phyloP scores from a whole-genome alignment of 2,888 invertebrate species.

The Liopterus haemorrhoidalis region DNA sequence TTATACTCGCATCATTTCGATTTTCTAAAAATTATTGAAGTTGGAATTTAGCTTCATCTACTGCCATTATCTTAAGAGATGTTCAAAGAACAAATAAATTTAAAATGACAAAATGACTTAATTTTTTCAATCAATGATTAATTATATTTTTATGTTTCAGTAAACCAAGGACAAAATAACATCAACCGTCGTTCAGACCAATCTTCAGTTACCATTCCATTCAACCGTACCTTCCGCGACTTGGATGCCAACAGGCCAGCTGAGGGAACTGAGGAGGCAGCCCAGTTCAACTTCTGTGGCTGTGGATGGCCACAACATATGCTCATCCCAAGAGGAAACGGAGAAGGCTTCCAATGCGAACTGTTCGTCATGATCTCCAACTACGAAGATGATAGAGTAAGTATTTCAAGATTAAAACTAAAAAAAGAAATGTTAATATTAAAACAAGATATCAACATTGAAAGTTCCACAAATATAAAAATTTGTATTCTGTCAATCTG shows the following conservation, averaged over 20 bases:
- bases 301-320: constrained; percentile 86
- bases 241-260: constrained; percentile 57
- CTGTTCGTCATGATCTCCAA: constrained; percentile 75
- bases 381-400: constrained; percentile 60
- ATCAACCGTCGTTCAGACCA: constrained; percentile 61
- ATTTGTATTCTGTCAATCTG: too few relatives aligned
- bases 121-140: constrained; percentile 11
- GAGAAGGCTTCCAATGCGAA: constrained; percentile 60
- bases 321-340: constrained; percentile 66
- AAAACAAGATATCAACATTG: too few relatives aligned
- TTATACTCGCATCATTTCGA: too few relatives aligned
- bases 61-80: too few relatives aligned
- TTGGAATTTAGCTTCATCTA: too few relatives aligned
- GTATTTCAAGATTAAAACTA: too few relatives aligned
- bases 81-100: neutral
- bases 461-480: too few relatives aligned
- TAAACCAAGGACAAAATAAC: constrained; percentile 61
- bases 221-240: constrained; percentile 72
- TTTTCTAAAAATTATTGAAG: too few relatives aligned
- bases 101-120: constrained; percentile 8
- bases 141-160: constrained; percentile 46
- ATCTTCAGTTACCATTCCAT: constrained; percentile 77
- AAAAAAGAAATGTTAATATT: too few relatives aligned
- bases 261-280: constrained; percentile 50
- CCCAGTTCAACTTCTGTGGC: constrained; percentile 74